These are phyloP conservation scores for Bruchidius siliquastri DNA, from an alignment of 2,888 invertebrate genomes.

Conservation along the genomic window DNA sequence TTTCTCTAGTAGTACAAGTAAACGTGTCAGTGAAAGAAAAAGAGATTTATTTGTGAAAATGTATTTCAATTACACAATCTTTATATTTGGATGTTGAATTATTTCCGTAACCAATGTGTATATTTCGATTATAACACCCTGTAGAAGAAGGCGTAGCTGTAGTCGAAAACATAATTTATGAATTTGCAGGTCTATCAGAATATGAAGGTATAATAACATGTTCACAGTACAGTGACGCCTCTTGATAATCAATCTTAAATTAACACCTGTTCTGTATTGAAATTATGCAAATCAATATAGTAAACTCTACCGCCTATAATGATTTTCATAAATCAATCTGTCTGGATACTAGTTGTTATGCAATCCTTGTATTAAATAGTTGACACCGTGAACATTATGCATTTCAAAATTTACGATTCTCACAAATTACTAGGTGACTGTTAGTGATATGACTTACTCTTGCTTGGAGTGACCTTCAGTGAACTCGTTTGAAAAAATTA, in stretches of 20 bases:
- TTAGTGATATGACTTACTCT: not conserved
- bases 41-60: too few species aligned
- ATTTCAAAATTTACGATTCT: not conserved
- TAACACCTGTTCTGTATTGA: not conserved
- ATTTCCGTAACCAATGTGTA: too few species aligned
- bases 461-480: not conserved
- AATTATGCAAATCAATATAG: not conserved
- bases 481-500: not conserved
- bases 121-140: not conserved
- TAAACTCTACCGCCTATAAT: not conserved
- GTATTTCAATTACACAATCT: too few species aligned
- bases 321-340: not conserved
- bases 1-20: too few species aligned
- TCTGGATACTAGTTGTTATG: not conserved
- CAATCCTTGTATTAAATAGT: not conserved
- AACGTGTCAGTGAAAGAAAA: too few species aligned
- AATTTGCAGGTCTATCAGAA: not conserved
- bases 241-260: not conserved
- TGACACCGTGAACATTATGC: not conserved
- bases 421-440: not conserved
- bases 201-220: not conserved
- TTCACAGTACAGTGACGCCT: not conserved
- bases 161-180: not conserved
- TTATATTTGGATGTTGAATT: too few species aligned
- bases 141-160: not conserved